phyloP scores from a whole-genome alignment of 2,888 invertebrate species.

The Thymelicus lineola region DNA sequence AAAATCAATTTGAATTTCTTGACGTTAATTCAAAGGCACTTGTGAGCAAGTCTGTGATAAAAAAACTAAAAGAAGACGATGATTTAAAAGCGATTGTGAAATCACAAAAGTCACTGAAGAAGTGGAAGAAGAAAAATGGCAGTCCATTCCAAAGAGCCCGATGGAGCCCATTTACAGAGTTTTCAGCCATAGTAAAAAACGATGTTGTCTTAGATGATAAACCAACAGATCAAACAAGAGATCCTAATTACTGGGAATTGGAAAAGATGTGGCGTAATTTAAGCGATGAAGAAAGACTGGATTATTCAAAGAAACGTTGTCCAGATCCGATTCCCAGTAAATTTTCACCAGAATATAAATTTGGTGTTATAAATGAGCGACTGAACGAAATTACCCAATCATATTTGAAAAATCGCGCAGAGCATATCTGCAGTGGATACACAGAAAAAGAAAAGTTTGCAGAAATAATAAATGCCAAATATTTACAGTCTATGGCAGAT shows the following conservation, averaged over 20 bases:
- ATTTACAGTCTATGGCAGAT: constrained; percentile 90
- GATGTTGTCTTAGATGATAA: constrained; percentile 75
- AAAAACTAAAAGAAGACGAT: constrained; percentile 84
- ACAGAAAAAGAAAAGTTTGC: constrained; percentile 83
- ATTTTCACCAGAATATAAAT: constrained; percentile 90
- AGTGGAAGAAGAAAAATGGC: constrained; percentile 87
- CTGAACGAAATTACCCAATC: constrained; percentile 88
- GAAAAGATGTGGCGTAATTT: constrained; percentile 88
- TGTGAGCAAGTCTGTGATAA: constrained; percentile 82
- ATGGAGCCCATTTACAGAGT: constrained; percentile 85
- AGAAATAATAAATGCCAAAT: constrained; percentile 91
- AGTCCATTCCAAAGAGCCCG: constrained; percentile 71
- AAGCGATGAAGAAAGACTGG: constrained; percentile 84
- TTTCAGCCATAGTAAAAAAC: constrained; percentile 80
- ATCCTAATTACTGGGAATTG: constrained; percentile 85
- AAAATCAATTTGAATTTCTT: constrained; percentile 91
- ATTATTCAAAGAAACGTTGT: constrained; percentile 83
- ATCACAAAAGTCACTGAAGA: constrained; percentile 84
- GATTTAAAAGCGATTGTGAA: constrained; percentile 81
- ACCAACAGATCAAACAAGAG: constrained; percentile 84
- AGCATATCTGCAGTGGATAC: constrained; percentile 55
- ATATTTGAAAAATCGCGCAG: constrained; percentile 81
- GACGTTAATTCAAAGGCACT: constrained; percentile 91
- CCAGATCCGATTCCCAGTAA: constrained; percentile 91
- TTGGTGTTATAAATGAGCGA: constrained; percentile 94